These are phyloP conservation scores for Phyto melanocephala DNA, from an alignment of 2,888 invertebrate genomes.

Conservation along the genomic window DNA sequence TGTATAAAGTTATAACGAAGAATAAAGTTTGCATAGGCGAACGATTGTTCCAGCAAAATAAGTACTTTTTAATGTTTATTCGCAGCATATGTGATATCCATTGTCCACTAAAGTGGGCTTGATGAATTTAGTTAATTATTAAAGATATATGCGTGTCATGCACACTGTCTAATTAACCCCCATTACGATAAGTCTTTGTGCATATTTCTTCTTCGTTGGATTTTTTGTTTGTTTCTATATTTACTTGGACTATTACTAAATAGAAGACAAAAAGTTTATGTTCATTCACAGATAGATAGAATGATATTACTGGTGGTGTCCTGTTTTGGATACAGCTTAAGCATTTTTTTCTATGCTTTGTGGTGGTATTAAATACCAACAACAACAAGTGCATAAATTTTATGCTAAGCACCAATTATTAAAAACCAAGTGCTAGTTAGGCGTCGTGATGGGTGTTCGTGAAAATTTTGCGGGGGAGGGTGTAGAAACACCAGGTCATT, in stretches of 20 bases:
- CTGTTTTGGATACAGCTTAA: conserved; percentile 59
- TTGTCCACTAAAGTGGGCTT: conserved; percentile 34
- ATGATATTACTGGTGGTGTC: conserved; percentile 58
- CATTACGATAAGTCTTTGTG: conserved; percentile 64
- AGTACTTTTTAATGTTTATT: conserved; percentile 26
- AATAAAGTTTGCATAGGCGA: conserved; percentile 2
- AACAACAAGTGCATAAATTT: conserved; percentile 57
- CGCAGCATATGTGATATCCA: conserved; percentile 46
- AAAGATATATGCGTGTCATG: conserved; percentile 77
- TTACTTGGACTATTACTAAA: neutral
- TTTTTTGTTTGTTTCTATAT: neutral
- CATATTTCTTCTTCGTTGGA: conserved; percentile 1
- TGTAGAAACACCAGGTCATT: conserved; percentile 47
- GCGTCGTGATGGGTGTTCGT: conserved; percentile 56
- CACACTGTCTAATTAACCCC: conserved; percentile 76
- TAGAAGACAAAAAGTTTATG: conserved; percentile 28
- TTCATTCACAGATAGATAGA: conserved; percentile 8
- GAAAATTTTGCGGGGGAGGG: conserved; percentile 13
- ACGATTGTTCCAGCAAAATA: neutral
- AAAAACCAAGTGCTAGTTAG: conserved; percentile 41
- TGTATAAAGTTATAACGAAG: too few relatives aligned
- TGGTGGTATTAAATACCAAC: conserved; percentile 11
- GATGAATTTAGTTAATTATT: conserved; percentile 74
- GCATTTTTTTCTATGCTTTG: neutral
- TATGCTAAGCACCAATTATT: conserved; percentile 27